Percentiles rank a stretch among this genome's conserved stretches.
These are phyloP conservation scores for Mycteria americana DNA, from an alignment of 2,797 vertebrate species.

Conservation along the genomic window DNA sequence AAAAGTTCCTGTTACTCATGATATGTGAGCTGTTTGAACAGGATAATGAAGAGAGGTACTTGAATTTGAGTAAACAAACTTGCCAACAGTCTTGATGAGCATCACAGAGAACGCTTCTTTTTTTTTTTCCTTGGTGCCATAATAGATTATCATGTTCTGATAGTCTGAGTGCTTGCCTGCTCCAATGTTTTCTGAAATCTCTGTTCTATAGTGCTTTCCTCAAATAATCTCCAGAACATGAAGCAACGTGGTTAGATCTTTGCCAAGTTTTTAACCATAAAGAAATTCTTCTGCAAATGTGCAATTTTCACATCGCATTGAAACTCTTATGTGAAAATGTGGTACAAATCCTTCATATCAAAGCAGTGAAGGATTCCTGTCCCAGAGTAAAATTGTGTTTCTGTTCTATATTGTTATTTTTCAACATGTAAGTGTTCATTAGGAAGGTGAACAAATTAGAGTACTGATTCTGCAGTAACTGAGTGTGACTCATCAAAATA, in stretches of 20 bases:
- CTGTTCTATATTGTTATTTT: background rate
- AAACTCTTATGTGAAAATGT: background rate
- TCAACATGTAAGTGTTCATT: background rate
- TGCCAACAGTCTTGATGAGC: background rate
- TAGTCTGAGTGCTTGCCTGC: background rate
- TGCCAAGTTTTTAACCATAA: background rate
- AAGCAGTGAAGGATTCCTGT: background rate
- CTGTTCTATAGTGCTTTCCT: background rate
- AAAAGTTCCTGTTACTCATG: background rate
- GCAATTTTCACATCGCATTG: background rate
- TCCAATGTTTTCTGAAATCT: background rate
- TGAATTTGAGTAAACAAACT: background rate
- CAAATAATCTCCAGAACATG: background rate
- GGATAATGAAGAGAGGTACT: background rate
- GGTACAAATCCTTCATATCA: background rate
- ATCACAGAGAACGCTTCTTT: background rate
- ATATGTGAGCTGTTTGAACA: background rate
- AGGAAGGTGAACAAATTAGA: background rate
- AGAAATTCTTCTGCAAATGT: background rate
- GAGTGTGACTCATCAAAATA: background rate
- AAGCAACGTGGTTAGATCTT: background rate
- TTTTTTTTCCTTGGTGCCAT: background rate
- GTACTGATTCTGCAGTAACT: background rate
- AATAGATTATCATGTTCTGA: background rate
- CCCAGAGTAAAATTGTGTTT: background rate